Conservation (phyloP, 2,888 invertebrate species). For the Kryphioiulus occultus region DNA sequence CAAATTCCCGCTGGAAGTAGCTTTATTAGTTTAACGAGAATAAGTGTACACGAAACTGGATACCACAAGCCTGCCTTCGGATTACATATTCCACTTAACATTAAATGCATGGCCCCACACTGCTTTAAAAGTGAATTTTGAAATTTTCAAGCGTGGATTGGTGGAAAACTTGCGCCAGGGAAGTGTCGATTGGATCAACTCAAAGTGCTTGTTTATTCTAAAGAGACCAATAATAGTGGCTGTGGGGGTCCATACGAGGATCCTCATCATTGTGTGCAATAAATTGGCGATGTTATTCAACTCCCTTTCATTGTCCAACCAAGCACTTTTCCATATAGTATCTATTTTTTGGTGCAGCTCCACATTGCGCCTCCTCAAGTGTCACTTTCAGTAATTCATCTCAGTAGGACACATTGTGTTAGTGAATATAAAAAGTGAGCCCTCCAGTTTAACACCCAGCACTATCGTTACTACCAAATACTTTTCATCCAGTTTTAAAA, state of each 20-base stretch:
- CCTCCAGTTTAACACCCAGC: slow-evolving; percentile 29
- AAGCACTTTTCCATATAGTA: slow-evolving; percentile 42
- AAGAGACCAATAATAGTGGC: slow-evolving; percentile 37
- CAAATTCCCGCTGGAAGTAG: background rate
- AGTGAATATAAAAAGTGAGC: slow-evolving; percentile 18
- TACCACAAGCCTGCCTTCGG: slow-evolving; percentile 4
- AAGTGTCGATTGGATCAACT: slow-evolving; percentile 40
- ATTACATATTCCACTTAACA: slow-evolving; percentile 31
- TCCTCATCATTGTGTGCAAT: slow-evolving; percentile 29
- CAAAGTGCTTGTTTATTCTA: slow-evolving; percentile 43
- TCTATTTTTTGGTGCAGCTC: slow-evolving; percentile 3
- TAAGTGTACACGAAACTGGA: background rate
- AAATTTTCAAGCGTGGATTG: background rate
- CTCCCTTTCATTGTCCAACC: slow-evolving; percentile 41
- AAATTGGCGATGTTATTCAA: slow-evolving; percentile 44
- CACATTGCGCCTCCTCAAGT: slow-evolving; percentile 32
- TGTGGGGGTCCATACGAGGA: slow-evolving; percentile 26
- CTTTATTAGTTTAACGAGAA: slow-evolving; percentile 26
- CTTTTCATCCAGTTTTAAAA: slow-evolving; percentile 20
- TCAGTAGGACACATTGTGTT: slow-evolving; percentile 30
- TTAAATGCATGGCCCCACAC: slow-evolving; percentile 26
- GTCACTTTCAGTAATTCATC: slow-evolving; percentile 37
- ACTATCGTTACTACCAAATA: slow-evolving; percentile 19
- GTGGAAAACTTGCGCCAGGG: background rate
- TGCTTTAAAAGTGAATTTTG: slow-evolving; percentile 31